phyloP scores from a whole-genome alignment of 2,113 vertebrate species.

The Leucopsar rothschildi region DNA sequence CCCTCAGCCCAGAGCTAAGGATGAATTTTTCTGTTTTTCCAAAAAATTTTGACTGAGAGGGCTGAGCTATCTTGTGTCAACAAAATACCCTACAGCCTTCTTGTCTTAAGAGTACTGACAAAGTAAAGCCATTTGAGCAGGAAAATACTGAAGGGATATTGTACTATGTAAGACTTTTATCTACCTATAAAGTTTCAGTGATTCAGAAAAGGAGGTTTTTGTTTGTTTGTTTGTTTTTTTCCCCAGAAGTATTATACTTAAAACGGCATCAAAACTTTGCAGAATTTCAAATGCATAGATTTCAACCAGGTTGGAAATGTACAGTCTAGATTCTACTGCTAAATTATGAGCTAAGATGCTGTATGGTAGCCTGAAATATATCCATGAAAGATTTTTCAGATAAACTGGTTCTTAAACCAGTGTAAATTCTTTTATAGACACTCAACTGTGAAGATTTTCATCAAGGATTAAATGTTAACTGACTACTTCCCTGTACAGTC shows the following conservation, averaged over 20 bases:
- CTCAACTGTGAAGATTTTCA: neutral
- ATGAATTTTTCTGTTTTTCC: neutral
- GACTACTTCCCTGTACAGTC: constrained; percentile 18
- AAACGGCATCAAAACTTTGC: neutral
- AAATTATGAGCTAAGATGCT: neutral
- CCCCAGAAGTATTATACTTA: neutral
- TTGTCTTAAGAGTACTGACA: neutral
- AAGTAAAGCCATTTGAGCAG: neutral
- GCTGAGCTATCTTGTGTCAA: neutral
- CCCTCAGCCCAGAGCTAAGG: neutral
- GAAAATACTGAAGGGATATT: neutral
- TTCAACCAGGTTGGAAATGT: neutral
- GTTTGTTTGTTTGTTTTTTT: neutral
- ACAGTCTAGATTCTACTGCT: neutral
- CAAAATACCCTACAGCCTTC: neutral
- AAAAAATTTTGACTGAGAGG: neutral
- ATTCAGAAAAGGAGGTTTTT: neutral
- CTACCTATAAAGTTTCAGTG: neutral
- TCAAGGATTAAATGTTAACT: constrained; percentile 11
- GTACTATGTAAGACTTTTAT: neutral
- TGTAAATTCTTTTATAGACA: neutral
- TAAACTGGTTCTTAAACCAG: neutral
- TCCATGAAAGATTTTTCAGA: neutral
- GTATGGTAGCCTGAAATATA: neutral
- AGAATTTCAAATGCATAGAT: neutral